Percentiles rank a stretch among this genome's conserved stretches.
These are phyloP conservation scores for Morone saxatilis DNA, from an alignment of 2,113 vertebrate genomes.

Conservation along the genomic window DNA sequence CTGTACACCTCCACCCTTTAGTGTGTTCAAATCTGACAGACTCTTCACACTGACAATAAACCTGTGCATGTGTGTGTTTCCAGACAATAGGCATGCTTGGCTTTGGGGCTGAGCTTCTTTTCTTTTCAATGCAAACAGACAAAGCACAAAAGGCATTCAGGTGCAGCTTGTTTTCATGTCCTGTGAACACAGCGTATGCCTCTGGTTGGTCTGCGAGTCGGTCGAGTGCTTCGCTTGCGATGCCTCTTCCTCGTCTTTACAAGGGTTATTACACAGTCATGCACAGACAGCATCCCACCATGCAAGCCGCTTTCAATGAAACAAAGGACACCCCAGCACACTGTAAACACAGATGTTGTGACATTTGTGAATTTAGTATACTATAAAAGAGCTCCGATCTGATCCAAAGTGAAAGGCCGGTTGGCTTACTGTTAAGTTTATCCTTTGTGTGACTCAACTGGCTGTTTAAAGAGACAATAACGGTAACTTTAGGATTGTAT, in stretches of 20 bases:
- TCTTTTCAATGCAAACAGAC: conserved; percentile 28
- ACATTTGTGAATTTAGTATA: not conserved
- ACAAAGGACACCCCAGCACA: not conserved
- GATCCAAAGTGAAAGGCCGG: not conserved
- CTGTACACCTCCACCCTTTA: conserved; percentile 6
- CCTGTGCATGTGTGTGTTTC: conserved; percentile 7
- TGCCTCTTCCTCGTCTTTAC: not conserved
- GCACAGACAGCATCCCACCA: not conserved
- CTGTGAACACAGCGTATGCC: not conserved
- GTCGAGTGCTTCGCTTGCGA: not conserved
- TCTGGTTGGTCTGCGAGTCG: not conserved
- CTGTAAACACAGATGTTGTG: not conserved
- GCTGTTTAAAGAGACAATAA: conserved; percentile 5
- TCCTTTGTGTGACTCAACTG: not conserved
- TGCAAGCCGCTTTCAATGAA: not conserved
- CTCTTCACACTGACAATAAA: not conserved
- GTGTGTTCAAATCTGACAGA: not conserved
- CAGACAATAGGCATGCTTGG: conserved; percentile 23
- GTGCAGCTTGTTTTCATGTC: conserved; percentile 33
- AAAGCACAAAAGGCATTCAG: conserved; percentile 34
- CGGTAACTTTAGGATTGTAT: not conserved
- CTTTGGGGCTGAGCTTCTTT: conserved; percentile 31
- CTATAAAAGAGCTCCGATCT: not conserved
- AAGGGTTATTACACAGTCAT: conserved; percentile 15
- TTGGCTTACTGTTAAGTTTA: not conserved